Base-by-base conservation (phyloP, 2,113 vertebrate species). In the Hemicordylus capensis region DNA sequence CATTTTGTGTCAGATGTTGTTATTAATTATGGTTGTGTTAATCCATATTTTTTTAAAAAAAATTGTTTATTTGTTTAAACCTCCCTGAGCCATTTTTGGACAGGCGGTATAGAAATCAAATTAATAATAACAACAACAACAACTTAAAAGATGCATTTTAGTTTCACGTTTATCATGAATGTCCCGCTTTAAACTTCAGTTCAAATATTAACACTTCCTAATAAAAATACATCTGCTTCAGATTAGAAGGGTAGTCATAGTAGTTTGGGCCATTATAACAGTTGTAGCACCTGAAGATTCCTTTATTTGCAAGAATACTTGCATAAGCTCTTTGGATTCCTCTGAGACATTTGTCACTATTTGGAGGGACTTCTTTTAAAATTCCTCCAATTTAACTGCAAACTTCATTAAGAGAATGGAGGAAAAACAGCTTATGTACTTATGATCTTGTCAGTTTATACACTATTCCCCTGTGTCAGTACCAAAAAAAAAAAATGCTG, bases 321-420 rank as follows among this genome's bases (percentile, higher is more conserved):
- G 82, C 76, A 83, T 88, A 90, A 94, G 84, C 63, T 90, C 77
- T 67, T 92, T 74, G 61, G 87, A 93, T 87, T 90, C 92, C 92
- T 93, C 83, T 86, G 93, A 93, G 92, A 87, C 84, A 95, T 93
- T 42, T 64, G 78, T 51, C 59, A 81, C 89, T 88, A 59, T 84
- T 88, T 86, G 61, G 59, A 90, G 75, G 82, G 70, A 92, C 86
- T 88, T 12, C 84, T 80, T 79, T 63, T 93, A 91, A 91, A 85
- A 86, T 95, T 93, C 89, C 83, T 90, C 80, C 86, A 87, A 84
- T 92, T 94, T 94, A 94, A 94, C 93, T 90, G 93, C 80, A 61
- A 88, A 89, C 70, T 93, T 89, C 86, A 90, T 96, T 94, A 95
- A 86, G 63, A 83, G 92, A 72, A 19, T 83, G 81, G 72, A 85